Percentiles rank a stretch among this genome's conserved stretches.
phyloP scores from a whole-genome alignment of 1,140 invertebrate genomes.

The Caenorhabditis elegans region DNA sequence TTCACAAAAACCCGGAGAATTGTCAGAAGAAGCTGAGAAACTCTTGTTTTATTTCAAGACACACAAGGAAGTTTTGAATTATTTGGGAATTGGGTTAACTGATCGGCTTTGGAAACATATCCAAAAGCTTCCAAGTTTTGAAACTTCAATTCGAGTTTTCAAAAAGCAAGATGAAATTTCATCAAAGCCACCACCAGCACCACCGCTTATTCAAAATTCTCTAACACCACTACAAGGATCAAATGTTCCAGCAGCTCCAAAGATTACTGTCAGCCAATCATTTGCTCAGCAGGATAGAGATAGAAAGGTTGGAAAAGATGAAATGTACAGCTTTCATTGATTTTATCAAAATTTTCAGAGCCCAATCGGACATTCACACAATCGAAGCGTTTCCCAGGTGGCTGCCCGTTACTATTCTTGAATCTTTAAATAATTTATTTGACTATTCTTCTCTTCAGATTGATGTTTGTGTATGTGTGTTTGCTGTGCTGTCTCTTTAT shows the following conservation, averaged over 20 bases:
- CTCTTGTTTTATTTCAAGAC: conserved; percentile 48
- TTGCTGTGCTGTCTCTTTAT: conserved; percentile 23
- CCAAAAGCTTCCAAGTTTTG: conserved; percentile 32
- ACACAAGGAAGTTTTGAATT: conserved; percentile 44
- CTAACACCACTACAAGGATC: background rate
- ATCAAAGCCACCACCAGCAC: background rate
- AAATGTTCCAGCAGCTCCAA: background rate
- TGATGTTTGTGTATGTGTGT: background rate
- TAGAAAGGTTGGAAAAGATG: background rate
- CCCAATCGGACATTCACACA: background rate
- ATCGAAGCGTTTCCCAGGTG: conserved; percentile 9
- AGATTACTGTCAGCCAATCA: background rate
- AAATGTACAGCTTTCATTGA: too few species aligned
- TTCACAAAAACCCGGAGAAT: conserved; percentile 20
- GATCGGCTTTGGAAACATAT: conserved; percentile 44
- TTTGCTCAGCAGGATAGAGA: background rate
- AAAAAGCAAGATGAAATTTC: background rate
- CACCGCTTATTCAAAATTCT: background rate
- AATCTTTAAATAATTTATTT: background rate
- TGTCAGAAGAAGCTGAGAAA: conserved; percentile 43
- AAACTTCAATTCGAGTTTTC: conserved; percentile 36
- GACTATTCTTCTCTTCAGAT: background rate
- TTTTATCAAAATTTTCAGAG: conserved; percentile 8
- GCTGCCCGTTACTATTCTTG: conserved; percentile 25
- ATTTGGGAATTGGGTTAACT: conserved; percentile 44